Base-by-base conservation (phyloP, 2,113 vertebrate species). In the Centropus unirufus region DNA sequence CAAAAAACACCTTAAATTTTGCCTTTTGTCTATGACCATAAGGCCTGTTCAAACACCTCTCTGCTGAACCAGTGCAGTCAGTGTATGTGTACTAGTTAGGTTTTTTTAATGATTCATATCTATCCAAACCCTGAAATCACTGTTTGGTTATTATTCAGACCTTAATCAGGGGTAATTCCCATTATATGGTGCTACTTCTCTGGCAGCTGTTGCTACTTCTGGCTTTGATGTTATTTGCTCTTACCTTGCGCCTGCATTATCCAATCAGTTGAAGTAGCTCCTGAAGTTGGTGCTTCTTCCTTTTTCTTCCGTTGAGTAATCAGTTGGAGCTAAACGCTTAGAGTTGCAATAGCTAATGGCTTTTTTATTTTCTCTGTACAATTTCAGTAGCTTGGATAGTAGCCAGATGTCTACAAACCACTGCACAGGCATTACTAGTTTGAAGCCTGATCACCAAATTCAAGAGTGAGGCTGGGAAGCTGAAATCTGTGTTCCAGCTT, bases 21-120 rank as follows among this genome's bases (percentile, higher is more conserved):
- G 30, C 19, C 52, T 77, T 88, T 85, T 85, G 29, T 49, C 36
- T 49, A 0, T 32, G 34, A 8, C 66, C 1, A 0, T 54, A n/a
- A 62, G 67, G 57, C 57, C 66, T 88, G 91, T 87, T 72, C 83
- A 83, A 64, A 70, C 83, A 89, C 34, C 23, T 94, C 79, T 91
- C 23, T 61, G 21, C 64, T 61, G 76, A 92, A 47, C 20, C 47
- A 80, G 34, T 54, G 42, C 51, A 89, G 64, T 55, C 47, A 83
- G 13, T 5, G 6, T 30, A 40, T 18, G 29, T 2, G 20, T 42
- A 52, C 32, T 23, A 69, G 46, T 69, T 44, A 34, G 55, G 21
- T 16, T 2, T 87, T 22, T 93, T 68, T 29, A 70, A 47, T 93
- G 73, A 89, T 81, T 95, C 77, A 78, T 52, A 40, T 44, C 59